Base-by-base conservation (phyloP, 2,888 invertebrate species). In the Nysson spinosus region DNA sequence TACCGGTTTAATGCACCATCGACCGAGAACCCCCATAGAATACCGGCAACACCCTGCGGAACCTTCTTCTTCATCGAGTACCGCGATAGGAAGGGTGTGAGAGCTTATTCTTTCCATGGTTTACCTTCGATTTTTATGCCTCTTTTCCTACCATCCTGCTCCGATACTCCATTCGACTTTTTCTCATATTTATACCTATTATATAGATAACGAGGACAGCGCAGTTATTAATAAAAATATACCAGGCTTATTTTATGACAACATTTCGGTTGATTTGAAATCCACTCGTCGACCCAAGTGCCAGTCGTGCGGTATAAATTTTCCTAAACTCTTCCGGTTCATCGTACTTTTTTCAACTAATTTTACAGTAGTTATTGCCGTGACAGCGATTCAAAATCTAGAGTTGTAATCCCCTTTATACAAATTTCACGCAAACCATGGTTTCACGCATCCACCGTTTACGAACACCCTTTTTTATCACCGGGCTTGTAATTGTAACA, bases 1-100 rank as follows among this genome's bases (percentile, higher is more conserved):
- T 75, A 58, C 43, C 72, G 66, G 69, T 75, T 75, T 75, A 75
- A 75, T 75, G 72, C 75, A 55, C 69, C 72, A 75, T 72, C 74
- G 74, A 74, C 63, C 67, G 64, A 50, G 58, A 24, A 60, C 52
- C 70, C n/a, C 72, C 62, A 62, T 72, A 42, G 69, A 60, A 70
- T 46, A 52, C 12, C 44, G 46, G 32, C 30, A 49, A 62, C 39
- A 40, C n/a, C 11, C 14, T 9, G 57, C 46, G 46, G 51, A 34
- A 63, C 12, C 50, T 35, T 55, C 67, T 57, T 61, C 57, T 61
- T 34, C 47, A 56, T 37, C 11, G 17, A 1, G 30, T 7, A n/a
- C 9, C 20, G 6, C 1, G 12, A 11, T 26, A 24, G 19, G n/a
- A 20, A 9, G 5, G 37, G 24, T 6, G 35, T 20, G 14, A 17